Evolutionary conservation across 2,113 vertebrate species (phyloP).

Genomic region (Polypterus senegalus): DNA sequence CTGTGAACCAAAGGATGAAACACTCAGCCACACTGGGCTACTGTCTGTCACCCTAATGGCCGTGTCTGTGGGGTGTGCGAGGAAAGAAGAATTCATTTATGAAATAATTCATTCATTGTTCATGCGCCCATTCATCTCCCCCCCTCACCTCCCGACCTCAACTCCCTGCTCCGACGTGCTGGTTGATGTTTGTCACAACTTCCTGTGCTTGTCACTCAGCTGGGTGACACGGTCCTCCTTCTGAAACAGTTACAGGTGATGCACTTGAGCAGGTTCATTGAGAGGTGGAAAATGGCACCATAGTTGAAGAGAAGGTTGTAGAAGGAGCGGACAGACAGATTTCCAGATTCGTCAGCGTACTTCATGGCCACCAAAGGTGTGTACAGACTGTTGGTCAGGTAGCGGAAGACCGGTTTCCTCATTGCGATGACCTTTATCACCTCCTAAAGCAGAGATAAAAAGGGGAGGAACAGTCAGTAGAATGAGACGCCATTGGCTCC

Average conservation of each 20-base stretch:
- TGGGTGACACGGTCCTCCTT: conserved; percentile 47
- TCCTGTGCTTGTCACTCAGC: conserved; percentile 33
- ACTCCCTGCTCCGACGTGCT: too few species aligned
- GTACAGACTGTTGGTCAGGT: conserved; percentile 62
- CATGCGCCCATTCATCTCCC: too few species aligned
- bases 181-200: too few species aligned
- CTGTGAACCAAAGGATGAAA: too few species aligned
- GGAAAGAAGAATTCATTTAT: too few species aligned
- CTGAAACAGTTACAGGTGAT: conserved; percentile 70
- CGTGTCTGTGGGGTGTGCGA: too few species aligned
- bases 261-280: conserved; percentile 48
- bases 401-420: conserved; percentile 52
- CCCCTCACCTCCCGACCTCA: too few species aligned
- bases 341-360: conserved; percentile 60
- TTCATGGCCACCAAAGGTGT: conserved; percentile 63
- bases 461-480: neutral
- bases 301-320: conserved; percentile 67
- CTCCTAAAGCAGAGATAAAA: conserved; percentile 33
- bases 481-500: neutral
- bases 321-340: conserved; percentile 59
- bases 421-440: conserved; percentile 60
- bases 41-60: too few species aligned
- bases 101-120: too few species aligned
- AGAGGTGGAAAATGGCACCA: conserved; percentile 59
- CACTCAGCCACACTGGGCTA: too few species aligned